Evolutionary conservation across 2,797 vertebrate species (phyloP).

Genomic region (Sebastes steindachneri): DNA sequence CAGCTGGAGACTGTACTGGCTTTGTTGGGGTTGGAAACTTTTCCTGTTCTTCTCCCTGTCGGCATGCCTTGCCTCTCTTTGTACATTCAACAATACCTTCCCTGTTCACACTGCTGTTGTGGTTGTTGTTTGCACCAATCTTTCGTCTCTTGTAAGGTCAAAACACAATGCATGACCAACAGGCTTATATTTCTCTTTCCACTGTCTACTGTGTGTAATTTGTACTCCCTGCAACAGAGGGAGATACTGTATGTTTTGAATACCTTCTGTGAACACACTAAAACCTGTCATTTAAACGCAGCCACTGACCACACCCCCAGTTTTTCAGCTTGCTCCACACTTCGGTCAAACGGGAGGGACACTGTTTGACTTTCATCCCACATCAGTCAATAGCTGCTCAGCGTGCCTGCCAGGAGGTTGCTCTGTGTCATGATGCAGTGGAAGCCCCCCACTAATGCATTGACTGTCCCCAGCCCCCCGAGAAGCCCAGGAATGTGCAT

Average conservation of each 20-base stretch:
- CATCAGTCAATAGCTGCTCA: slow-evolving; percentile 39
- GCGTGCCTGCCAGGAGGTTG: slow-evolving; percentile 18
- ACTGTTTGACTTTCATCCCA: slow-evolving; percentile 33
- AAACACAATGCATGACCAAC: background rate
- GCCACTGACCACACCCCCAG: slow-evolving; percentile 8
- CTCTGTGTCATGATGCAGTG: slow-evolving; percentile 32
- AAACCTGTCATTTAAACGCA: slow-evolving; percentile 7
- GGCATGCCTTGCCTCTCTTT: slow-evolving; percentile 55
- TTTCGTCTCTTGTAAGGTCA: background rate
- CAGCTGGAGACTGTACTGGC: slow-evolving; percentile 63
- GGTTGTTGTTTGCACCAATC: slow-evolving; percentile 9
- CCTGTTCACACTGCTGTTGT: slow-evolving; percentile 46
- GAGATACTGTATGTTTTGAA: background rate
- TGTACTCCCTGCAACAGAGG: background rate
- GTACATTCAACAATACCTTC: slow-evolving; percentile 58
- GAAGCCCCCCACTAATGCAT: slow-evolving; percentile 39
- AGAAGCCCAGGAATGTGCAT: slow-evolving; percentile 73
- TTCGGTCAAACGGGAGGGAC: slow-evolving; percentile 13
- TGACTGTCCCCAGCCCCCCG: slow-evolving; percentile 51
- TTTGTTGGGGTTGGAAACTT: slow-evolving; percentile 73
- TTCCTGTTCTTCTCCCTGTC: slow-evolving; percentile 56
- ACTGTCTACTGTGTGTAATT: background rate
- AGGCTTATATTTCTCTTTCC: background rate
- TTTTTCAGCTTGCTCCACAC: slow-evolving; percentile 27
- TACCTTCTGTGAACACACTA: background rate